Conservation (phyloP, 2,113 vertebrate genomes). For the Scortum barcoo region DNA sequence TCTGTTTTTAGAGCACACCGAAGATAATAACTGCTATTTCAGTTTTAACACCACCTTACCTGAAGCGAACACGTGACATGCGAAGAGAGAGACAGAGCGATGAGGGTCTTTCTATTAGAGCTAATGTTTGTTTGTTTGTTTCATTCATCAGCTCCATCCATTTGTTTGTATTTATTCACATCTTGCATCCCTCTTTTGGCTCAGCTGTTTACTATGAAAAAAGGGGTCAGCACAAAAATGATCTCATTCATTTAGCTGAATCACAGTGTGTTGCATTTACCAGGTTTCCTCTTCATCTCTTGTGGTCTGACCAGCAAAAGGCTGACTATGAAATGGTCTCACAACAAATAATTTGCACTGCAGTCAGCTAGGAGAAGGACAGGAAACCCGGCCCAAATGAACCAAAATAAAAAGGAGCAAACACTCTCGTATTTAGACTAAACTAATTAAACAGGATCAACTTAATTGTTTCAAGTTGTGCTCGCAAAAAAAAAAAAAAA, state of each 20-base stretch:
- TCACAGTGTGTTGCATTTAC: background rate
- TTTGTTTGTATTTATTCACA: background rate
- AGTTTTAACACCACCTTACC: background rate
- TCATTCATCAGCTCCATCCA: background rate
- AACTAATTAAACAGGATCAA: background rate
- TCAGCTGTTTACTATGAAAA: background rate
- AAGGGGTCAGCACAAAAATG: background rate
- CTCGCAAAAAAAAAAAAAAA: too few relatives aligned
- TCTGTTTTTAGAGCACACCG: slow-evolving; percentile 6
- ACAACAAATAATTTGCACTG: background rate
- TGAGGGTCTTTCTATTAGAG: background rate
- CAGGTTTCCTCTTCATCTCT: background rate
- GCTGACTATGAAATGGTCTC: background rate
- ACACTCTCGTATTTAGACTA: background rate
- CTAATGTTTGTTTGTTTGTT: background rate
- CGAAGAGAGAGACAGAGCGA: background rate
- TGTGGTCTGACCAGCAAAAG: background rate
- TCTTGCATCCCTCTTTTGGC: background rate
- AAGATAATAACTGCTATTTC: background rate
- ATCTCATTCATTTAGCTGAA: background rate
- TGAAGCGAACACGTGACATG: background rate
- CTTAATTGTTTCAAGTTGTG: background rate
- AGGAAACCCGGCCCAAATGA: background rate
- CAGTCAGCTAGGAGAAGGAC: background rate
- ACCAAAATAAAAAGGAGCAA: background rate